Evolutionary conservation across 2,888 invertebrate genomes (phyloP).

Genomic region (Cancer borealis): DNA sequence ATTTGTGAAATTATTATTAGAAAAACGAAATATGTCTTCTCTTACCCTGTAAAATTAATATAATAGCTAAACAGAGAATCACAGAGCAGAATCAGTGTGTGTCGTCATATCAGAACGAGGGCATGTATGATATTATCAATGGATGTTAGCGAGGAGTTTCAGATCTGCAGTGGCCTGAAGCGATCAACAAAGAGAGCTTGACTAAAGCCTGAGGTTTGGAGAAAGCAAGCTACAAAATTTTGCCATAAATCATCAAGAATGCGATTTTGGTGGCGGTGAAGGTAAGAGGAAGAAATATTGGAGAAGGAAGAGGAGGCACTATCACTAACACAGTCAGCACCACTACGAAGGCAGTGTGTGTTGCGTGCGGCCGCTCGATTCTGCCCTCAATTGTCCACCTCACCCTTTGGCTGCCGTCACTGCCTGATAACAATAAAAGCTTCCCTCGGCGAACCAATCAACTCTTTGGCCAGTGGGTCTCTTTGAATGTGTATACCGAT

Average conservation of each 20-base stretch:
- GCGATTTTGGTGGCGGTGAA: not conserved
- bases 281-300: not conserved
- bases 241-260: conserved; percentile 25
- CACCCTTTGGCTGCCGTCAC: not conserved
- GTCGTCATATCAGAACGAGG: not conserved
- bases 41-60: not conserved
- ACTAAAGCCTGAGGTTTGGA: not conserved
- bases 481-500: not conserved
- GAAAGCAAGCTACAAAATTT: not conserved
- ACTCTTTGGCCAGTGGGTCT: not conserved
- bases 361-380: not conserved
- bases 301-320: not conserved
- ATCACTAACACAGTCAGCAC: not conserved
- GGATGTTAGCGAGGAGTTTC: not conserved
- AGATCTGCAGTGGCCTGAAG: not conserved
- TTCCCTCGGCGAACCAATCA: not conserved
- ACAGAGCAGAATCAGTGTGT: no score
- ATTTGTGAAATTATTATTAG: no score
- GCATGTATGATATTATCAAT: not conserved
- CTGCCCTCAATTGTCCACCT: not conserved
- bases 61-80: not conserved
- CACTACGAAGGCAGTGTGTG: not conserved
- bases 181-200: not conserved
- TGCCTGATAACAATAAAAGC: not conserved
- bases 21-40: no score